Conservation (phyloP, 2,113 vertebrate species). For the Cebus imitator region DNA sequence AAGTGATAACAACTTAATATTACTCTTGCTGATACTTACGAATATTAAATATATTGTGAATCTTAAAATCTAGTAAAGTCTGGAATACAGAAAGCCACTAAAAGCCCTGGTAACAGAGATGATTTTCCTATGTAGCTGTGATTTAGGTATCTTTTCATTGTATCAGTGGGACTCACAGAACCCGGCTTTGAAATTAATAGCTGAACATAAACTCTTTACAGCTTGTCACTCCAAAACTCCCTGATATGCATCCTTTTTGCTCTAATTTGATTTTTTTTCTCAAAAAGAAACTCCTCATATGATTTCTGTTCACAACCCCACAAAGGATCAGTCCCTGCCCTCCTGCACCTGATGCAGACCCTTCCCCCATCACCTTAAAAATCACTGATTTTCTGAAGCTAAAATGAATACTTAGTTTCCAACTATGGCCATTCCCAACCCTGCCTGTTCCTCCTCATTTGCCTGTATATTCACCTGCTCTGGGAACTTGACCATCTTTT, state of each 20-base stretch:
- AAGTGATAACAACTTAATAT: background rate
- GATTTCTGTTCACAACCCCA: constrained; percentile 53
- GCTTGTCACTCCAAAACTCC: background rate
- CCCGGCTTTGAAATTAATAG: background rate
- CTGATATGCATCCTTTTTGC: background rate
- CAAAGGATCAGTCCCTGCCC: background rate
- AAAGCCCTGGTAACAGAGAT: background rate
- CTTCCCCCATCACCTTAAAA: constrained; percentile 39
- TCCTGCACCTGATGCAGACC: background rate
- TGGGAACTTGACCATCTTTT: background rate
- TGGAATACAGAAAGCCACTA: background rate
- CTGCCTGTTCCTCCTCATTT: background rate
- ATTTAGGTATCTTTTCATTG: background rate
- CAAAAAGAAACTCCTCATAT: constrained; percentile 47
- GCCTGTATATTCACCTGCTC: background rate
- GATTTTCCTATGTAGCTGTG: background rate
- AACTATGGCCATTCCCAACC: background rate
- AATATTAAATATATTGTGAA: background rate
- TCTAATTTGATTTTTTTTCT: background rate
- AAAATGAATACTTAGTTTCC: constrained; percentile 1
- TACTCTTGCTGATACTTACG: background rate
- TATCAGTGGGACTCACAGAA: background rate
- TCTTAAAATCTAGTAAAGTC: background rate
- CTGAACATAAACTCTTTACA: background rate
- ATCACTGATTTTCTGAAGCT: constrained; percentile 62